Evolutionary conservation across 2,888 invertebrate genomes (phyloP), one percentile per base, ranked within the genome.

Genomic region (Rotaria macrura): DNA sequence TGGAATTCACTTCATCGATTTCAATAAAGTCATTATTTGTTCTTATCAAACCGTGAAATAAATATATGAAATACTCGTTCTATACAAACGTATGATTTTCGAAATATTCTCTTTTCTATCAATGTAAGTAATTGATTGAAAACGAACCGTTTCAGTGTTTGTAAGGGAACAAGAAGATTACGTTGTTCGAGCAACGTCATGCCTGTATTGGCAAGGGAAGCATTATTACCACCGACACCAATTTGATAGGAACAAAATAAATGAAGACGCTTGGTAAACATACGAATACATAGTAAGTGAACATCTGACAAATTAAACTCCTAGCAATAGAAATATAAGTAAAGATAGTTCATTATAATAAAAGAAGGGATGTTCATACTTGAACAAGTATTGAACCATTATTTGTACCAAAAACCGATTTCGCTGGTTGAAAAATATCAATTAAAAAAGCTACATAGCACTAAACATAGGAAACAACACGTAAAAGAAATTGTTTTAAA

Each of bases 241-340:
- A 65, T 65, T 65, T 65, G 65, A 65, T 65, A 65, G 2, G 38
- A 74, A 74, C 74, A 74, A 74, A 74, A 74, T 74, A 74, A 40
- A 74, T 74, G 74, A 25, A 74, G 43, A 74, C 74, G 74, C 43
- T 74, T 74, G 9, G 43, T 74, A 74, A 74, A 74, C 74, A 74
- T 74, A 25, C 74, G 74, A 74, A 74, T 74, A 25, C 40, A 74
- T 0, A 74, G 25, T 29, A 74, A 74, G 43, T 74, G 74, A 74
- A 74, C 74, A 74, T 74, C 74, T 0, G 74, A 74, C 25, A 74
- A 43, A 74, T 38, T 74, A 74, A 74, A 74, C 43, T 74, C 74
- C 74, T 74, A 74, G 20, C n/a, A 65, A 34, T 2, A 65, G 6
- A 47, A 47, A 47, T 12, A 12, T 47, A 47, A 12, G 49, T 14